These are phyloP conservation scores for Xylota segnis DNA, from an alignment of 2,888 invertebrate genomes.

Conservation along the genomic window DNA sequence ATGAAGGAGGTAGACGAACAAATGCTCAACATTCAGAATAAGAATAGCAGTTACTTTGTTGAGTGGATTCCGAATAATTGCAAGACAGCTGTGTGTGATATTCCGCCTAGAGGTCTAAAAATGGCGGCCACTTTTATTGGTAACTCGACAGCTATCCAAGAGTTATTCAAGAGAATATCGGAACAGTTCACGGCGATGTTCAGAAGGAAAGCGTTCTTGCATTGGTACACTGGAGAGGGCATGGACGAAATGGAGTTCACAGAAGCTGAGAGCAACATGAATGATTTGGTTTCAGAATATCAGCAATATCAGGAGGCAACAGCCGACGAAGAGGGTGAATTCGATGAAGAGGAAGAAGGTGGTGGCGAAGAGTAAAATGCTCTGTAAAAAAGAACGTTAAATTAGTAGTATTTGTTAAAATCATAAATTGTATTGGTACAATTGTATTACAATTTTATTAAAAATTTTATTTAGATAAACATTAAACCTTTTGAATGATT, in stretches of 20 bases:
- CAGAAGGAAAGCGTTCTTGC: conserved; percentile 98
- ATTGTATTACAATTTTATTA: conserved; percentile 28
- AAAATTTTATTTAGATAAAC: conserved; percentile 17
- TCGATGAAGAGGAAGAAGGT: conserved; percentile 87
- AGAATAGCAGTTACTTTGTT: conserved; percentile 95
- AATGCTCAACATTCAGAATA: conserved; percentile 98
- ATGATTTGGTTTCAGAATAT: conserved; percentile 96
- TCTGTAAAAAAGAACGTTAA: conserved; percentile 13
- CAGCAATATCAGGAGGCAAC: conserved; percentile 97
- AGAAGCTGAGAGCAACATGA: conserved; percentile 98
- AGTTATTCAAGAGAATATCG: conserved; percentile 95
- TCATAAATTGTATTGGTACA: conserved; percentile 31
- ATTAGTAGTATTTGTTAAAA: conserved; percentile 40
- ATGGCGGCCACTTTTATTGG: conserved; percentile 98
- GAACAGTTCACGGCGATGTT: conserved; percentile 98
- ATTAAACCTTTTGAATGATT: background rate
- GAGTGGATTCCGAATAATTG: conserved; percentile 98
- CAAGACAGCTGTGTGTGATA: conserved; percentile 97
- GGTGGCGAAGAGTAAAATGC: conserved; percentile 82
- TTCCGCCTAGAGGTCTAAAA: conserved; percentile 94
- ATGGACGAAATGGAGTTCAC: conserved; percentile 99
- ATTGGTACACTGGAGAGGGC: conserved; percentile 99
- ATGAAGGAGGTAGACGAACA: conserved; percentile 97
- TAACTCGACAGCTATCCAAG: conserved; percentile 96
- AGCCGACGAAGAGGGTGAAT: conserved; percentile 92